Percentiles rank a stretch among this genome's conserved stretches.
phyloP scores from a whole-genome alignment of 1,140 invertebrate genomes.

The Apis cerana region DNA sequence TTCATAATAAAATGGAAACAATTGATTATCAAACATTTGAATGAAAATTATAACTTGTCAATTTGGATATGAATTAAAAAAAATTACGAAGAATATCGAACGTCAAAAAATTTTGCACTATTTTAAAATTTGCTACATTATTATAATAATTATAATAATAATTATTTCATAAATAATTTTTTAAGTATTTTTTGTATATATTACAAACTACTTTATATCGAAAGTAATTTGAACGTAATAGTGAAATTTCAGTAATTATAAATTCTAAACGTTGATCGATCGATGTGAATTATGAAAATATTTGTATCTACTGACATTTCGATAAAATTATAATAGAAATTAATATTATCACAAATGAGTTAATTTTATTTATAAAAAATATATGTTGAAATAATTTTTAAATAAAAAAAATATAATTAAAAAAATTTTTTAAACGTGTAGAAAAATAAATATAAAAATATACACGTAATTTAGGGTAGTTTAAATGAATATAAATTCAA shows the following conservation, averaged over 20 bases:
- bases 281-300: not conserved
- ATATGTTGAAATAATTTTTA: not conserved
- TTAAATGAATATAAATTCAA: not conserved
- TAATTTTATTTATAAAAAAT: not conserved
- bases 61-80: not conserved
- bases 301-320: not conserved
- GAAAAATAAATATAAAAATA: not conserved
- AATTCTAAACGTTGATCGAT: not conserved
- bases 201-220: too few relatives aligned
- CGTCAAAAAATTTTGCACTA: not conserved
- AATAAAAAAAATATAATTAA: not conserved
- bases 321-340: not conserved
- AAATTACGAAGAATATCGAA: not conserved
- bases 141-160: not conserved
- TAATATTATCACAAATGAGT: not conserved
- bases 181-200: not conserved
- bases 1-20: not conserved
- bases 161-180: not conserved
- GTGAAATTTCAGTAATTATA: not conserved
- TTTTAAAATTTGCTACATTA: not conserved
- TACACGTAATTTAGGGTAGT: not conserved
- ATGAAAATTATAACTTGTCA: not conserved
- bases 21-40: not conserved
- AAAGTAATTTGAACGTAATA: not conserved
- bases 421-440: not conserved